Evolutionary conservation across 1,140 invertebrate genomes (phyloP).

Genomic region (Apis mellifera): DNA sequence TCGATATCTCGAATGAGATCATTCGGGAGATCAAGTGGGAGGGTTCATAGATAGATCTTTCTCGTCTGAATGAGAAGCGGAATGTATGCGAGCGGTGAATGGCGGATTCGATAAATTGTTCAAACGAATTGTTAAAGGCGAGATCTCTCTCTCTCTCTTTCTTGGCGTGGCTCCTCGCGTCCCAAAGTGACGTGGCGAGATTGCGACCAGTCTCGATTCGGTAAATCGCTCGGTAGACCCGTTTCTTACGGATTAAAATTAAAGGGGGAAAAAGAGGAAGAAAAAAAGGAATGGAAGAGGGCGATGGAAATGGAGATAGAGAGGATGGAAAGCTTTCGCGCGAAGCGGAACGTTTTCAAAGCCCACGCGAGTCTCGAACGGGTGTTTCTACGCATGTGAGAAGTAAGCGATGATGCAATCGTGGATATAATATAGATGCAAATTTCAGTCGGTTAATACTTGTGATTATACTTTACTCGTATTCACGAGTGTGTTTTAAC

Average conservation of each 20-base stretch:
- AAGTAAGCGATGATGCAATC: conserved; percentile 53
- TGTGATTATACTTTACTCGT: conserved; percentile 15
- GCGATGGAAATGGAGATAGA: background rate
- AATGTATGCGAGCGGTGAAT: conserved; percentile 18
- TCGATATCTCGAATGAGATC: conserved; percentile 46
- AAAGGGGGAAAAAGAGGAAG: too few species aligned
- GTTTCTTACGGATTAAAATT: background rate
- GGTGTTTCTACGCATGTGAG: conserved; percentile 47
- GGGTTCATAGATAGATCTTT: background rate
- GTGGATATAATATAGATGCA: conserved; percentile 51
- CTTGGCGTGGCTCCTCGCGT: background rate
- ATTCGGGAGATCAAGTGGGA: background rate
- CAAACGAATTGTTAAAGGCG: conserved; percentile 30
- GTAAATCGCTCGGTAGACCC: background rate
- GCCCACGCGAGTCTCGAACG: conserved; percentile 43
- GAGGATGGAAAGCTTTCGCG: conserved; percentile 13
- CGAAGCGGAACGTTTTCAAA: conserved; percentile 15
- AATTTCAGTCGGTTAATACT: conserved; percentile 39
- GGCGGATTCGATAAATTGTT: conserved; percentile 27
- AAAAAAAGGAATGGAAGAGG: background rate
- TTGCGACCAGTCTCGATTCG: background rate
- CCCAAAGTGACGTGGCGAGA: background rate
- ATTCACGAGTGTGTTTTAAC: conserved; percentile 6
- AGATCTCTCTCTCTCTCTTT: conserved; percentile 10
- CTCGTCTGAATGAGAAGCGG: conserved; percentile 14